These are phyloP conservation scores for Hipposideros larvatus DNA, from an alignment of 2,797 vertebrate species.

Conservation along the genomic window DNA sequence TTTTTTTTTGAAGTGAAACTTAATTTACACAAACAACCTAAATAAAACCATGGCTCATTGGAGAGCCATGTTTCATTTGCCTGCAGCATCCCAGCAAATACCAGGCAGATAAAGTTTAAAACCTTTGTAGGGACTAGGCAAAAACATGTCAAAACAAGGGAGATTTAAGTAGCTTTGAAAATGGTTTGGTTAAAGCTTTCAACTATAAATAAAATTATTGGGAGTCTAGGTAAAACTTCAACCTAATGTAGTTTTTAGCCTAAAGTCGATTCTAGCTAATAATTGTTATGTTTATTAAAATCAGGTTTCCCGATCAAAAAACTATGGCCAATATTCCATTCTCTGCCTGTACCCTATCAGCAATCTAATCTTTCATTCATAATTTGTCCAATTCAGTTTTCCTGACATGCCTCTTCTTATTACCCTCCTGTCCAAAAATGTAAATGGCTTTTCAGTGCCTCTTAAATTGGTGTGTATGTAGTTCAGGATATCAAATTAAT, in stretches of 20 bases:
- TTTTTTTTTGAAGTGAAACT: conserved; percentile 53
- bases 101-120: background rate
- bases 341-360: conserved; percentile 12
- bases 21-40: conserved; percentile 53
- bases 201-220: conserved; percentile 29
- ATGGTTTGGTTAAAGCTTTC: conserved; percentile 23
- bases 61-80: conserved; percentile 2
- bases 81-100: background rate
- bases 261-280: conserved; percentile 32
- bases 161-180: background rate
- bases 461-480: background rate
- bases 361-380: conserved; percentile 40
- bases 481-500: background rate
- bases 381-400: conserved; percentile 45
- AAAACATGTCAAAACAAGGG: background rate
- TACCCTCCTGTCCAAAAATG: background rate
- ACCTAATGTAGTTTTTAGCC: background rate
- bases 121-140: background rate
- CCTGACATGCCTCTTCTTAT: background rate
- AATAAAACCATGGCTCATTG: conserved; percentile 38
- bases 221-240: background rate
- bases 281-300: conserved; percentile 9
- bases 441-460: background rate
- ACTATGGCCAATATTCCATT: background rate
- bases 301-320: background rate